phyloP scores from a whole-genome alignment of 2,113 vertebrate species.

The Oryzias curvinotus region DNA sequence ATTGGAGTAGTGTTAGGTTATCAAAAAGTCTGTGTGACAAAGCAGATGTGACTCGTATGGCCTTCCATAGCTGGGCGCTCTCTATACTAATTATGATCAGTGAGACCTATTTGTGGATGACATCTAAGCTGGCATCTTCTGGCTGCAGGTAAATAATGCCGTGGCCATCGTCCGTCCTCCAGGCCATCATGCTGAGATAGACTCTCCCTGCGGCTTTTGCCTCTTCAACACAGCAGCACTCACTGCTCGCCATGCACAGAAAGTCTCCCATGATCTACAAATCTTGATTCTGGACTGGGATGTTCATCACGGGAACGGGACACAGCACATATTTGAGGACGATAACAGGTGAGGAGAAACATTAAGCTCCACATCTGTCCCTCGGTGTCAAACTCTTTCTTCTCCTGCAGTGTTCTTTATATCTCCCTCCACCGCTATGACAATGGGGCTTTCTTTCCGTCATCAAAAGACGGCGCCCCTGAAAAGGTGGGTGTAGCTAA shows the following conservation, averaged over 20 bases:
- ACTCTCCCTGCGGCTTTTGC: constrained; percentile 86
- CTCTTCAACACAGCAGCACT: constrained; percentile 89
- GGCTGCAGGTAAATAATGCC: constrained; percentile 80
- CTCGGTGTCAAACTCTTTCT: background rate
- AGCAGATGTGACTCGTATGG: no score
- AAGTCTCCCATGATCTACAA: constrained; percentile 54
- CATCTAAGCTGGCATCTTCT: background rate
- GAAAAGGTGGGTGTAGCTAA: constrained; percentile 72
- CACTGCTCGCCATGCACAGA: constrained; percentile 84
- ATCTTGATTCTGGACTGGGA: constrained; percentile 92
- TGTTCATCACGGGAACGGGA: constrained; percentile 92
- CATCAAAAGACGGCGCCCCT: constrained; percentile 78
- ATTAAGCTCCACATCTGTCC: no score
- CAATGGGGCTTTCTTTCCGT: constrained; percentile 84
- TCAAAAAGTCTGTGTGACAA: no score
- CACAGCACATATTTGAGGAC: constrained; percentile 88
- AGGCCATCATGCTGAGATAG: constrained; percentile 84
- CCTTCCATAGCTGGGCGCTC: no score
- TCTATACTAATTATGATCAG: no score
- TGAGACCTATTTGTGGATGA: no score
- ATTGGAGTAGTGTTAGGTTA: no score
- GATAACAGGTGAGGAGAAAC: constrained; percentile 79
- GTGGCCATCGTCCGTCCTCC: constrained; percentile 86
- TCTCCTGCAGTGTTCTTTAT: constrained; percentile 79
- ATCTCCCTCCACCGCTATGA: constrained; percentile 90